Evolutionary conservation across 2,113 vertebrate species (phyloP), one percentile per base, ranked within the genome.

Genomic region (Pygoscelis adeliae): DNA sequence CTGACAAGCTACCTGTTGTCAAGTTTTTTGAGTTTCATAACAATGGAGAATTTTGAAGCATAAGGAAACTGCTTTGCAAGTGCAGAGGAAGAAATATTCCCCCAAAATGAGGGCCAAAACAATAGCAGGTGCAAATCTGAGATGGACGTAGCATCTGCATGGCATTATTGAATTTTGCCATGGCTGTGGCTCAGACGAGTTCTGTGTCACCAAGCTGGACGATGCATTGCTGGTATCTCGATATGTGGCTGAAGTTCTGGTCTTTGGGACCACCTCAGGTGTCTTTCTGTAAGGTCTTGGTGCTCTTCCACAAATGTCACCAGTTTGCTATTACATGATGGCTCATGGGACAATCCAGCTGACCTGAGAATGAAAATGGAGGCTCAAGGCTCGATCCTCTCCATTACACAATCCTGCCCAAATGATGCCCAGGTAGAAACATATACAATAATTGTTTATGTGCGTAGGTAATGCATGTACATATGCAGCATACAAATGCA

Each of bases 151-250:
- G 3, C 13, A 22, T 22, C 15, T 59, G 12, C 21, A 8, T 17
- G 15, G 2, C 16, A 32, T 42, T 46, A 17, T 6, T 55, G 40
- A 30, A 13, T 59, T 67, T 90, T 5, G 0, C 6, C 10, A 19
- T 27, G 6, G 8, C 16, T 65, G 26, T 65, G 34, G 22, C 16
- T 56, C 23, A 32, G n/a, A 27, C 1, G 36, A 80, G 16, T 17
- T 70, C 13, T 42, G 19, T 86, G 44, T 36, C 46, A 58, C 34
- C 46, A 65, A 5, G 21, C 6, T 36, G 21, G 21, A 40, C 3
- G 6, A 38, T 0, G 0, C 11, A 40, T 15, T n/a, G 6, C 17
- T 47, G 9, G 3, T 19, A 12, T 61, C 29, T 72, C 2, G 0
- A 11, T 11, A 10, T 3, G 18, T 27, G 14, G 13, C 15, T 30